phyloP scores from a whole-genome alignment of 2,797 vertebrate genomes.

The Ara ararauna region DNA sequence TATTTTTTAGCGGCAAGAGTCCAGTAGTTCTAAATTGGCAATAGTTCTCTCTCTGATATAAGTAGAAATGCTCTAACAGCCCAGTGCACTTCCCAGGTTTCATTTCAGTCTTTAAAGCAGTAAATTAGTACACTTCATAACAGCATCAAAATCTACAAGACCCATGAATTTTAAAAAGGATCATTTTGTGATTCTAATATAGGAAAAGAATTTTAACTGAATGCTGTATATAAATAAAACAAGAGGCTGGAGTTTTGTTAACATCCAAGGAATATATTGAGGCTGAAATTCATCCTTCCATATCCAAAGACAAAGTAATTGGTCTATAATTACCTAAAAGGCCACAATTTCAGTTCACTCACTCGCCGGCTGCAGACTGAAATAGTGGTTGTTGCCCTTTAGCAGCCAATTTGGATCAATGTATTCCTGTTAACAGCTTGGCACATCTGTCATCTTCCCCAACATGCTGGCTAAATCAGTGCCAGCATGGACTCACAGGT shows the following conservation, averaged over 20 bases:
- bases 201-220: not conserved
- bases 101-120: not conserved
- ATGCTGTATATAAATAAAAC: not conserved
- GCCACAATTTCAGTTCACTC: not conserved
- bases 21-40: not conserved
- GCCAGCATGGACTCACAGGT: not conserved
- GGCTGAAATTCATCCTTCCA: not conserved
- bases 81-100: not conserved
- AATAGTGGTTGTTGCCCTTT: not conserved
- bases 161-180: not conserved
- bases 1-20: not conserved
- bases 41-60: not conserved
- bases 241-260: not conserved
- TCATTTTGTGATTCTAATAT: not conserved
- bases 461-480: not conserved
- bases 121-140: not conserved
- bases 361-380: not conserved
- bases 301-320: not conserved
- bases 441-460: not conserved
- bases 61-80: not conserved
- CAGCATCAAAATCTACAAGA: not conserved
- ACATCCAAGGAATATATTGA: not conserved
- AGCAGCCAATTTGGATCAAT: not conserved
- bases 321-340: not conserved
- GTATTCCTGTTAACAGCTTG: not conserved